Percentiles rank a stretch among this genome's conserved stretches.
Conservation (phyloP, 2,797 vertebrate genomes). For the Sciurus vulgaris region DNA sequence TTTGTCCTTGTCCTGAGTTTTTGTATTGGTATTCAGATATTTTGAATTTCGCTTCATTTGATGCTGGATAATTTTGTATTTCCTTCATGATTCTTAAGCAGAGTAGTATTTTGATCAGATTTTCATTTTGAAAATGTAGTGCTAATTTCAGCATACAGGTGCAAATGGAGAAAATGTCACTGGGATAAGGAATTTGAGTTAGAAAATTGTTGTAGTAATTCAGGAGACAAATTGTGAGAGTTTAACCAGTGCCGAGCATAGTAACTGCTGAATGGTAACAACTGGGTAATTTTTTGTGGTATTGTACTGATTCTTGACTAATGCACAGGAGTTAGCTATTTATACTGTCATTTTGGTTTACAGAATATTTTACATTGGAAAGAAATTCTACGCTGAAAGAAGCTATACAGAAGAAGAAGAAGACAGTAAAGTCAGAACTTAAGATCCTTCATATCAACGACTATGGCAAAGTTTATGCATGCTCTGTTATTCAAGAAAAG, state of each 20-base stretch:
- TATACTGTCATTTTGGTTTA: constrained; percentile 64
- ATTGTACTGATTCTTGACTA: not conserved
- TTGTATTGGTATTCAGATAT: not conserved
- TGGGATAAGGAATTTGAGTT: not conserved
- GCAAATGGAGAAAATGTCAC: not conserved
- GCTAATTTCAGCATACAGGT: not conserved
- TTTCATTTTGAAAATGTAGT: constrained; percentile 52
- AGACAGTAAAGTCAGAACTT: constrained; percentile 87
- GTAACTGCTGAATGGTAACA: not conserved
- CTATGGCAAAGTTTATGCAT: constrained; percentile 88
- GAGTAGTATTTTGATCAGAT: not conserved
- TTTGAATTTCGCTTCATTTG: not conserved
- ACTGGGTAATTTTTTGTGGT: not conserved
- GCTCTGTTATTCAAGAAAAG: constrained; percentile 71
- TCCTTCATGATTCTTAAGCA: constrained; percentile 21
- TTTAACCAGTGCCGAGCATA: not conserved
- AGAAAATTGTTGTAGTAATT: not conserved
- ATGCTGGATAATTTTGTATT: not conserved
- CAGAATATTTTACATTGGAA: constrained; percentile 89
- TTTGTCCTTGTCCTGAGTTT: not conserved
- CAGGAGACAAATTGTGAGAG: not conserved
- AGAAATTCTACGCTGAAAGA: constrained; percentile 87
- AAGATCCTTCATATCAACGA: constrained; percentile 90
- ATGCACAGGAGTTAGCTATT: not conserved
- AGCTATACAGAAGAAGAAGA: constrained; percentile 88